Evolutionary conservation across 2,888 invertebrate species (phyloP), one percentile per base, ranked within the genome.

Genomic region (Limnephilus lunatus): DNA sequence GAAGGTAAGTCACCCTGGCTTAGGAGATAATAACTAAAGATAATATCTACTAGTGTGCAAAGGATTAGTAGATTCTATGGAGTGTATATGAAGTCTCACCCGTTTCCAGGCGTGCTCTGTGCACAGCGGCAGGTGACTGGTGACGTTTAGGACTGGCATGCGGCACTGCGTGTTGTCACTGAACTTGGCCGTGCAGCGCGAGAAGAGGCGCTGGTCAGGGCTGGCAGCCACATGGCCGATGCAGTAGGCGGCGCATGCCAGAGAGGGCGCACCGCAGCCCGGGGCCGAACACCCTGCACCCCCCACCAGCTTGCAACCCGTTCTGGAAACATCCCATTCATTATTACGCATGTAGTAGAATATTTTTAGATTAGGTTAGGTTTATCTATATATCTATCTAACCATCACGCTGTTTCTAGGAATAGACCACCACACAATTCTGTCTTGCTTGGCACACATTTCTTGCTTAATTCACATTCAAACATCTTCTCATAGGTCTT

Each of bases 221-320:
- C 98, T 98, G 93, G 97, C 96, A 95, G 98, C 98, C 94, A 99
- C 98, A 96, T 99, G 99, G 93, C 97, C 95, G 81, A 97, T 96
- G 95, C 99, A 99, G 95, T 98, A 98, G 92, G 98, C 97, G 0
- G 98, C 97, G 95, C 97, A 98, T 0, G 98, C 98, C 94, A 98
- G 94, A 5, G 98, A 97, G 1, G 95, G 90, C 39, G 94, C 94
- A 0, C 92, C 94, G 94, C 96, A 96, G 15, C 93, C 93, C 4
- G 91, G 87, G 39, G 81, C 53, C 31, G 91, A 91, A 87, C 93
- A 93, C 68, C 31, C 68, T n/a, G 89, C 90, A 12, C 88, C 83
- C 7, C 87, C 87, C 35, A 90, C 68, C 86, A 92, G 83, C 89
- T 91, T 91, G 48, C 91, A 83, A 15, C 88, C 86, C 68, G 82